A percentile compares a stretch with the other conserved stretches of the same genome.
Conservation (phyloP, 2,888 invertebrate genomes). For the Cephonodes hylas region DNA sequence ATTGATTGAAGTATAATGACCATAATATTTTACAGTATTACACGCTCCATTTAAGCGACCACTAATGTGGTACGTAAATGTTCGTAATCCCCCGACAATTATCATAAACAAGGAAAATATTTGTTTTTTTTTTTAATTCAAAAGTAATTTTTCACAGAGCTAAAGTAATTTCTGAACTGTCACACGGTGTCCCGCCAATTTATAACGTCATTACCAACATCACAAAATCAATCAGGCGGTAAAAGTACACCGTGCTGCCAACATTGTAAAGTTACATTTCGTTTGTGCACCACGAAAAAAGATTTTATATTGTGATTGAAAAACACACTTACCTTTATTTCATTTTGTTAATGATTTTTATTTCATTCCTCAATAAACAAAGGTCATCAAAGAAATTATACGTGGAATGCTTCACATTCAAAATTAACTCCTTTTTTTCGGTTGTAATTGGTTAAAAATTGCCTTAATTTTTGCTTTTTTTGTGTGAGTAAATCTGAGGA, state of each 20-base stretch:
- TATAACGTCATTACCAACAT: slow-evolving; percentile 39
- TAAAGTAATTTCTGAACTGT: slow-evolving; percentile 52
- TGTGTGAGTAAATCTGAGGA: background rate
- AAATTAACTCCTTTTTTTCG: background rate
- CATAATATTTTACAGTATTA: background rate
- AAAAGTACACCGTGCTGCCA: background rate
- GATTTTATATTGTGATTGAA: background rate
- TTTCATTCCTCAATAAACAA: background rate
- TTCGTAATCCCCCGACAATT: slow-evolving; percentile 5
- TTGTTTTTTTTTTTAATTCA: slow-evolving; percentile 23
- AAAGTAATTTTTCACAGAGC: slow-evolving; percentile 49
- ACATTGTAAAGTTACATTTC: slow-evolving; percentile 9
- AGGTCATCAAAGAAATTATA: slow-evolving; percentile 2
- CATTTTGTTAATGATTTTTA: slow-evolving; percentile 27
- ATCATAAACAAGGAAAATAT: background rate
- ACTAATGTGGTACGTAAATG: background rate
- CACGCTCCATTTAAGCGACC: background rate
- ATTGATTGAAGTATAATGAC: background rate
- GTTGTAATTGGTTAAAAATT: slow-evolving; percentile 14
- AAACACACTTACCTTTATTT: background rate
- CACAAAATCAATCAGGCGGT: slow-evolving; percentile 16
- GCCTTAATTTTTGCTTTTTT: slow-evolving; percentile 2
- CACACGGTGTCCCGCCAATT: slow-evolving; percentile 45
- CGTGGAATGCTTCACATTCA: background rate
- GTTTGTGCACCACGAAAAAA: background rate